These are phyloP conservation scores for Hippasteria phrygiana DNA, from an alignment of 53 echinoderm and acorn worm genomes.

Conservation along the genomic window DNA sequence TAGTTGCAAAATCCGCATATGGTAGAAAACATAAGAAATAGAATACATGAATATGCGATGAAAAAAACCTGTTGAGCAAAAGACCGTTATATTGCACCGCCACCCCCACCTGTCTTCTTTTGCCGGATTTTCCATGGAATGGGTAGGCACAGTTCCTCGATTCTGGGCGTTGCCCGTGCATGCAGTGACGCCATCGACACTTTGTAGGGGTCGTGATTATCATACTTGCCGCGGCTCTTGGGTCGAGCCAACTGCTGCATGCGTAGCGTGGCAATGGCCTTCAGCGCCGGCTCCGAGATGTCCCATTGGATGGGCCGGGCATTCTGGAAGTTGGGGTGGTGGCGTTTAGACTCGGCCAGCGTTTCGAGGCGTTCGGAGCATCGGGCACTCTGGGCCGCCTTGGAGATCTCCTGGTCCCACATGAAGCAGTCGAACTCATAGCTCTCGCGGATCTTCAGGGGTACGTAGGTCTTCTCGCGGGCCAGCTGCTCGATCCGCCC, in stretches of 20 bases:
- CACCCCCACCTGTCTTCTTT: constrained; percentile 66
- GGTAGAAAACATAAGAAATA: not conserved
- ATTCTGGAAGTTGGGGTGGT: constrained; percentile 77
- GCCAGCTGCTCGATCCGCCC: constrained; percentile 84
- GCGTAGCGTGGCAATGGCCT: constrained; percentile 93
- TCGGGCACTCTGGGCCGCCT: constrained; percentile 86
- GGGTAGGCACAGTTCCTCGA: constrained; percentile 89
- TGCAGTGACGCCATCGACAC: constrained; percentile 82
- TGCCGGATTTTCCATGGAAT: constrained; percentile 92
- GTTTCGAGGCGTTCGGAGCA: constrained; percentile 85
- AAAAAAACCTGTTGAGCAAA: not conserved
- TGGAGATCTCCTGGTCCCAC: constrained; percentile 95
- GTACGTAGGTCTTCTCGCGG: constrained; percentile 80
- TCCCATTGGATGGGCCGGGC: constrained; percentile 84
- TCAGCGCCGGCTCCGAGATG: constrained; percentile 81
- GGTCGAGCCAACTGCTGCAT: constrained; percentile 94
- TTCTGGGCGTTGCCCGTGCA: constrained; percentile 87
- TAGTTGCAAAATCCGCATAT: not conserved
- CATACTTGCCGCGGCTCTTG: constrained; percentile 87
- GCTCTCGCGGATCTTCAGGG: constrained; percentile 88
- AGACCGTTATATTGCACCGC: constrained; percentile 10
- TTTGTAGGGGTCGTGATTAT: constrained; percentile 92
- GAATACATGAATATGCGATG: not conserved
- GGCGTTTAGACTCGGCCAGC: constrained; percentile 81
- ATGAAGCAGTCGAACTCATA: constrained; percentile 91